A percentile compares a stretch with the other conserved stretches of the same genome.
Conservation (phyloP, 2,113 vertebrate species). For the Pogonocichla stellata region DNA sequence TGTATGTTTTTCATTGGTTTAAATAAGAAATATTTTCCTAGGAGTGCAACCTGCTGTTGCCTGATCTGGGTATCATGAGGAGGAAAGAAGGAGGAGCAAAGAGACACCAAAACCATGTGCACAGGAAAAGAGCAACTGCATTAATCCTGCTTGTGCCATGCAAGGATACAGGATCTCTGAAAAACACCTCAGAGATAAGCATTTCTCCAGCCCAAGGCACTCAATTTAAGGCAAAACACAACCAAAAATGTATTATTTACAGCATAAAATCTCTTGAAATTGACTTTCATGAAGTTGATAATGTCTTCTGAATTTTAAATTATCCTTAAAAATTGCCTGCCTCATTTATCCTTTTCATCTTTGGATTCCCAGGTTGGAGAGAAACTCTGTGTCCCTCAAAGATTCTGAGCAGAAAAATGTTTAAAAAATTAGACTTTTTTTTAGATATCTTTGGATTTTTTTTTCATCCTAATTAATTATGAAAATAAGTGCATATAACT, state of each 20-base stretch:
- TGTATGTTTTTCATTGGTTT: too few relatives aligned
- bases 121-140: background rate
- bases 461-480: background rate
- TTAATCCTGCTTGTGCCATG: background rate
- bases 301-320: background rate
- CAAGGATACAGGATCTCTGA: background rate
- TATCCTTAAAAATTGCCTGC: background rate
- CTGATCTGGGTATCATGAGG: background rate
- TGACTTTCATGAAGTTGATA: background rate
- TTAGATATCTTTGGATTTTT: background rate
- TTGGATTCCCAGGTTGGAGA: background rate
- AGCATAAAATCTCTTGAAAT: background rate
- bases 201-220: background rate
- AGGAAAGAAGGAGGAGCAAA: background rate
- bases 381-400: background rate
- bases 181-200: background rate
- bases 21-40: background rate
- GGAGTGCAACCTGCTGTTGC: background rate
- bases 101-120: background rate
- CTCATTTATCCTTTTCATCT: background rate
- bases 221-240: background rate
- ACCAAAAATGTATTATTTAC: background rate
- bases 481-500: background rate
- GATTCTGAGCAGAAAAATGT: background rate
- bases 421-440: background rate